Evolutionary conservation across 2,113 vertebrate genomes (phyloP).

Genomic region (Ia io): DNA sequence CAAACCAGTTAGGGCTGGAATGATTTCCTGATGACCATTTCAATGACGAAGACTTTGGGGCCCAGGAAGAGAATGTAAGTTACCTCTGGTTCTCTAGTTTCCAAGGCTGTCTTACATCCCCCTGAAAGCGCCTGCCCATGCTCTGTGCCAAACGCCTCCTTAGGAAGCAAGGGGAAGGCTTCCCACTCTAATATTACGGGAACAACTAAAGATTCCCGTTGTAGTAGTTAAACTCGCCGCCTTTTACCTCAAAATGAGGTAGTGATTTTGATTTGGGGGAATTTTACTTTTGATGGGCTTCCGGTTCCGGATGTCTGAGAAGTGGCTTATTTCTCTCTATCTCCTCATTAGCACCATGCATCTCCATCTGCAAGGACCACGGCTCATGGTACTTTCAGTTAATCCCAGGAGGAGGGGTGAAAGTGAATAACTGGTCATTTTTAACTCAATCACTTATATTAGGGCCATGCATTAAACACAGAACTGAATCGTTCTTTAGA

Average conservation of each 20-base stretch:
- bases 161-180: background rate
- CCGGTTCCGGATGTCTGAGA: background rate
- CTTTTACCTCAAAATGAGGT: background rate
- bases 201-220: background rate
- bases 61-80: background rate
- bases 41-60: accelerated
- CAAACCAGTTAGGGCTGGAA: too few species aligned
- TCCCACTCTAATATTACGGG: background rate
- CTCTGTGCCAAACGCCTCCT: background rate
- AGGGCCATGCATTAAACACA: background rate
- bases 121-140: background rate
- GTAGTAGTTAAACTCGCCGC: background rate
- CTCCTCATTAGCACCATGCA: accelerated
- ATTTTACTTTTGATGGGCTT: background rate
- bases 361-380: background rate
- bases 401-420: background rate
- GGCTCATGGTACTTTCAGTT: background rate
- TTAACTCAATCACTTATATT: background rate
- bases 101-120: background rate
- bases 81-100: background rate
- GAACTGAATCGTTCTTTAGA: background rate
- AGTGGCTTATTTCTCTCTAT: background rate
- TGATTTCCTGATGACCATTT: background rate
- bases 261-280: background rate
- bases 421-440: background rate